Percentiles rank a stretch among this genome's conserved stretches.
Evolutionary conservation across 2,113 vertebrate genomes (phyloP).

Genomic region (Chauna torquata): DNA sequence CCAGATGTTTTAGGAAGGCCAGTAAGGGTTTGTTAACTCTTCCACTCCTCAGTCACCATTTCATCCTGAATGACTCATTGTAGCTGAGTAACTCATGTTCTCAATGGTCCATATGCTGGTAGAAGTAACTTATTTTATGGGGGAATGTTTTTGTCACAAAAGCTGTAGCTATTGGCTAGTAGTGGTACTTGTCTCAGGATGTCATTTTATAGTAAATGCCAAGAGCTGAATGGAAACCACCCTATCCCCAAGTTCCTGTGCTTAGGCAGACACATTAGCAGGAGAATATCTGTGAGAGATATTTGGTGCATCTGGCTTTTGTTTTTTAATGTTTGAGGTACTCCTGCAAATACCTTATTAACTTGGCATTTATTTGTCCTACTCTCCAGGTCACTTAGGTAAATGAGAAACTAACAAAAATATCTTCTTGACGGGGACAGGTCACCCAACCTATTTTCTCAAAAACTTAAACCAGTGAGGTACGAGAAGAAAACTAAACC

Average conservation of each 20-base stretch:
- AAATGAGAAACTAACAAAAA: neutral
- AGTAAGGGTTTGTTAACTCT: neutral
- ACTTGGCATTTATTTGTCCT: neutral
- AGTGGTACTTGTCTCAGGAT: neutral
- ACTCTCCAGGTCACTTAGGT: neutral
- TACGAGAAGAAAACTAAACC: neutral
- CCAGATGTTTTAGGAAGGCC: accelerated
- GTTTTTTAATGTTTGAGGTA: neutral
- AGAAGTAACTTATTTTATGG: neutral
- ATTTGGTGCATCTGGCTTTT: neutral
- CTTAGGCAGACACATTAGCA: neutral
- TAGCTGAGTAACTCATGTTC: neutral
- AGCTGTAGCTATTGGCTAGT: neutral
- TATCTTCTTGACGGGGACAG: neutral
- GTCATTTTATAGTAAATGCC: neutral
- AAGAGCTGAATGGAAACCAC: neutral
- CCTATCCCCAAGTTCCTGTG: neutral
- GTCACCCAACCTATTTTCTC: neutral
- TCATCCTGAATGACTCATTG: neutral
- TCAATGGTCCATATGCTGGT: neutral
- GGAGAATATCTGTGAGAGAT: neutral
- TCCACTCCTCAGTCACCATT: neutral
- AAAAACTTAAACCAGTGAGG: neutral
- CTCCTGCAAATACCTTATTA: neutral
- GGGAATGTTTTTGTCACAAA: neutral